Conservation (phyloP, 2,888 invertebrate species). For the Sacculina carcini region DNA sequence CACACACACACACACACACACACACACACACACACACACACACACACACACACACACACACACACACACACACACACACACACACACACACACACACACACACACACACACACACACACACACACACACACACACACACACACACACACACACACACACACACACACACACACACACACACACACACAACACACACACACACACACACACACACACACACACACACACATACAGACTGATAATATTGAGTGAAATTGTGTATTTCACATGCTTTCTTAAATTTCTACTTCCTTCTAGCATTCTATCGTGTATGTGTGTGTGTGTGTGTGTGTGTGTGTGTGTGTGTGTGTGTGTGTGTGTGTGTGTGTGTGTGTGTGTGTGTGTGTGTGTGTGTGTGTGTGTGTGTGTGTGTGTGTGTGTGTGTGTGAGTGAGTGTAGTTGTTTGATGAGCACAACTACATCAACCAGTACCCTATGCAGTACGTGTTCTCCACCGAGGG, state of each 20-base stretch:
- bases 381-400: neutral
- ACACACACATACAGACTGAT: too few relatives aligned
- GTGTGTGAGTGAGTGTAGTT: slow-evolving; percentile 20
- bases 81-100: neutral
- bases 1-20: too few relatives aligned
- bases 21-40: too few relatives aligned
- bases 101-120: too few relatives aligned
- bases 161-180: too few relatives aligned
- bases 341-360: neutral
- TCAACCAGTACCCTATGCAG: slow-evolving; percentile 26
- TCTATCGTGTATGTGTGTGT: neutral
- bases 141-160: too few relatives aligned
- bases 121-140: too few relatives aligned
- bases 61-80: too few relatives aligned
- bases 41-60: too few relatives aligned
- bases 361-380: neutral
- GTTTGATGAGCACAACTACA: slow-evolving; percentile 31
- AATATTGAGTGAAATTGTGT: neutral
- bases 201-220: too few relatives aligned
- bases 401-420: neutral
- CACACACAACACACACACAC: too few relatives aligned
- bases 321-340: neutral
- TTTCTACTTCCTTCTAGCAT: neutral
- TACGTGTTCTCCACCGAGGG: slow-evolving; percentile 34
- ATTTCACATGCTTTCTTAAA: neutral